Percentiles rank a stretch among this genome's conserved stretches.
Evolutionary conservation across 2,113 vertebrate genomes (phyloP).

Genomic region (Psophia crepitans): DNA sequence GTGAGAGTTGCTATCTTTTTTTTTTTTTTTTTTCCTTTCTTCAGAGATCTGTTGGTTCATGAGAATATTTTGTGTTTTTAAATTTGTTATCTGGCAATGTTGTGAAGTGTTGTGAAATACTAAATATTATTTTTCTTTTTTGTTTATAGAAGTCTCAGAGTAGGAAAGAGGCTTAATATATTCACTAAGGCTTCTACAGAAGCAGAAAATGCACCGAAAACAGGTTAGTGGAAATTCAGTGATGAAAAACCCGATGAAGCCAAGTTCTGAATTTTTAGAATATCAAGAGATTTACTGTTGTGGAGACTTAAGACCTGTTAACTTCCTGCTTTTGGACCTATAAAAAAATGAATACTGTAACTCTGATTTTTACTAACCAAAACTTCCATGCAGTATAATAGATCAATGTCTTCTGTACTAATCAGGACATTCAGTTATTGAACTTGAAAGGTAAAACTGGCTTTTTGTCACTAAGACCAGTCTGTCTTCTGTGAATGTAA

Average conservation of each 20-base stretch:
- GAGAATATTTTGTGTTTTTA: slow-evolving; percentile 47
- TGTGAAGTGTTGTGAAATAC: slow-evolving; percentile 52
- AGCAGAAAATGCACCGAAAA: slow-evolving; percentile 27
- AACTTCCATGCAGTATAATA: background rate
- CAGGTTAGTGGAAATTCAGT: slow-evolving; percentile 74
- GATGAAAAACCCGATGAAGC: background rate
- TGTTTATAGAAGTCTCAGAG: slow-evolving; percentile 69
- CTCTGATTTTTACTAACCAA: background rate
- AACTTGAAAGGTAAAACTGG: background rate
- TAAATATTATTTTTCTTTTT: slow-evolving; percentile 22
- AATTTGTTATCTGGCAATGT: slow-evolving; percentile 3
- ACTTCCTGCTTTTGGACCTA: background rate
- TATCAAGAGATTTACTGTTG: background rate
- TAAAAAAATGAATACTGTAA: background rate
- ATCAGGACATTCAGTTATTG: background rate
- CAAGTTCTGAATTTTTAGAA: background rate
- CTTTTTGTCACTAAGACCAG: background rate
- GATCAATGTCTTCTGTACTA: background rate
- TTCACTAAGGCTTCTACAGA: slow-evolving; percentile 71
- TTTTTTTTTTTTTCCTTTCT: background rate
- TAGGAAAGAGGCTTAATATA: slow-evolving; percentile 82
- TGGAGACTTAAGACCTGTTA: background rate
- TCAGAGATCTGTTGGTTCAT: background rate
- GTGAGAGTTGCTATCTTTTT: background rate
- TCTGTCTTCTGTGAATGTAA: background rate